A percentile compares a stretch with the other conserved stretches of the same genome.
Conservation (phyloP, 1,140 invertebrate species). For the Pissodes strobi region DNA sequence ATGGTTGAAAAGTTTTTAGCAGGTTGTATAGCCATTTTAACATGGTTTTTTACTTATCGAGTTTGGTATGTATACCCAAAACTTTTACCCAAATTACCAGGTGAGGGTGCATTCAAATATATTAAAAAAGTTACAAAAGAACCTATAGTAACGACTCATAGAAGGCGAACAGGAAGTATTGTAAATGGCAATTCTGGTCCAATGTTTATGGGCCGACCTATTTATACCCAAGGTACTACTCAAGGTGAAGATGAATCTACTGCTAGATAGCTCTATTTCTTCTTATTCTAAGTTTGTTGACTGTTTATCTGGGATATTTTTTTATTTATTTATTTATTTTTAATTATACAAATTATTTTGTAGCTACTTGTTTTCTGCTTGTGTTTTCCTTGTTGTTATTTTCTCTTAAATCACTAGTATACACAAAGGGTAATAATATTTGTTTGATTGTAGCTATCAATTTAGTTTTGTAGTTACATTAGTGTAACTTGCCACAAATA, state of each 20-base stretch:
- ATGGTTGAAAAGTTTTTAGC: constrained; percentile 94
- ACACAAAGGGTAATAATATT: no score
- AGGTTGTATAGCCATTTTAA: constrained; percentile 79
- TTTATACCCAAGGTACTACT: constrained; percentile 56
- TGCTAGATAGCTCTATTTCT: constrained; percentile 7
- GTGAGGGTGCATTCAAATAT: constrained; percentile 81
- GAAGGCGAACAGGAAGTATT: constrained; percentile 46
- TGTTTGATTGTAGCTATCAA: no score
- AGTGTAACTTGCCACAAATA: no score
- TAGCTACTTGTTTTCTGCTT: no score
- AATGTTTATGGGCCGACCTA: constrained; percentile 79
- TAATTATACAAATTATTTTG: no score
- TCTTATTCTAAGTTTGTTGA: no score
- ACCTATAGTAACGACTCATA: constrained; percentile 2
- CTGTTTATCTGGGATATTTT: no score
- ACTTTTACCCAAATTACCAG: constrained; percentile 70
- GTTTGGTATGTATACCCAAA: constrained; percentile 73
- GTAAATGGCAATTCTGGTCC: constrained; percentile 61
- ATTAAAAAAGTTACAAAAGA: constrained; percentile 60
- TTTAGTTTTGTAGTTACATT: no score
- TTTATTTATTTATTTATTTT: no score
- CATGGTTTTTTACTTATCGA: constrained; percentile 92
- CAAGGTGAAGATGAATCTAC: constrained; percentile 17
- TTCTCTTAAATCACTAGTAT: no score
- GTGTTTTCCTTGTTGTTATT: no score